Evolutionary conservation across 2,797 vertebrate species (phyloP), one percentile per base, ranked within the genome.

Genomic region (Hoplostethus mediterraneus): DNA sequence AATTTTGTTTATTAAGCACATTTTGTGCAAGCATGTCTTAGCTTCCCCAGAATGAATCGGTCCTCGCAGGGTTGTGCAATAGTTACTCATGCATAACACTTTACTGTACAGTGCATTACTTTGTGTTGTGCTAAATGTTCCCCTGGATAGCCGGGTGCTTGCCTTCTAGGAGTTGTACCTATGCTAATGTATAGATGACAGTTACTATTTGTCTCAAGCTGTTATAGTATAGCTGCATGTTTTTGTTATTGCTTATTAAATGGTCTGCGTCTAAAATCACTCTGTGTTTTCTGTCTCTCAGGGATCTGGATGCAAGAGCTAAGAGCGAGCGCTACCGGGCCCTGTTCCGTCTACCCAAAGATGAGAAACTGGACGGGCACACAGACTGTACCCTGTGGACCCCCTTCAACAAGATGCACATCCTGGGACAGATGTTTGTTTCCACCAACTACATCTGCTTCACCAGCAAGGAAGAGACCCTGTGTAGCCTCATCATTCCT

Each of bases 361-460:
- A 99, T 67, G 98, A 99, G 84, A 99, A 98, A 62, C 82, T 99
- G 66, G 98, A 99, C 9, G 98, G 98, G 14, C 98, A 99, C 90
- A 99, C 98, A 0, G 96, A 97, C 90, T 99, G 98, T 82, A 99
- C 97, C 8, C 94, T 99, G 33, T 99, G 98, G 98, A 98, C 97
- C 6, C 97, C 98, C 0, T 99, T 99, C 82, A 99, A 97, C 89
- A 99, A 99, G 93, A 97, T 95, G 95, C 98, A 99, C 88, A 97
- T 99, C 87, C 93, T 97, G 92, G 98, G 98, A 11, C 98, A 99
- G 89, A 99, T 99, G 98, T 99, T 99, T 75, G 97, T 99, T 63
- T 99, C 98, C 87, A 98, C 97, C 40, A 99, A 99, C 93, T 99
- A 99, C 89, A 99, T 99, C 94, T 99, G 98, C 92, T 99, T 99